Evolutionary conservation across 2,113 vertebrate species (phyloP), one percentile per base, ranked within the genome.

Genomic region (Menidia beryllina): DNA sequence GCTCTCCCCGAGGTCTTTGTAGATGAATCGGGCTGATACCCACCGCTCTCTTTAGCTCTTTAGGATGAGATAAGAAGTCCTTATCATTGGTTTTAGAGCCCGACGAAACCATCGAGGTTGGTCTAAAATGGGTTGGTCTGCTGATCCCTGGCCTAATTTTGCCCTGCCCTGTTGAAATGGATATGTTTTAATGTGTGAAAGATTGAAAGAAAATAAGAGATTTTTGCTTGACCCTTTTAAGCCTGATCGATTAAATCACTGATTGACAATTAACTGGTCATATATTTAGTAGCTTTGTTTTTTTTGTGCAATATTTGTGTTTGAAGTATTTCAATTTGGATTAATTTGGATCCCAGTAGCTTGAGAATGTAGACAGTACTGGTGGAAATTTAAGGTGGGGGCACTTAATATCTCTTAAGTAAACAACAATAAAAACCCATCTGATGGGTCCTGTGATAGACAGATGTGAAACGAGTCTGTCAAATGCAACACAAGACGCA

Each of bases 401-500:
- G 27, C 45, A 9, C n/a, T 15, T 20, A 20, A 26, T 39, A 36
- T 43, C 7, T 9, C n/a, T 23, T 7, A 72, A 53, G 17, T 19
- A 52, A 2, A 63, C 60, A 25, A 45, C 38, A 71, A 21, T 63
- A 9, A 50, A 58, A 61, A 57, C 23, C 19, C 41, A 65, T 41
- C 11, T 9, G 15, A 19, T n/a, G 67, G 15, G 39, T 2, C 26
- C 56, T 17, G 7, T 45, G 61, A 74, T 51, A 57, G 73, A 60
- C 72, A 52, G 38, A 70, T 55, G 23, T 72, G 67, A 52, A 39
- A 38, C 36, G 50, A 8, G 38, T 47, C 58, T 77, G 69, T 65
- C 48, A 69, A 56, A 59, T 43, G 50, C 45, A 60, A 20, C 68
- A 51, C 68, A 52, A 57, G 53, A 71, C 62, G 55, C 20, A n/a